Base-by-base conservation (phyloP, 2,113 vertebrate species). In the Centropristis striata region DNA sequence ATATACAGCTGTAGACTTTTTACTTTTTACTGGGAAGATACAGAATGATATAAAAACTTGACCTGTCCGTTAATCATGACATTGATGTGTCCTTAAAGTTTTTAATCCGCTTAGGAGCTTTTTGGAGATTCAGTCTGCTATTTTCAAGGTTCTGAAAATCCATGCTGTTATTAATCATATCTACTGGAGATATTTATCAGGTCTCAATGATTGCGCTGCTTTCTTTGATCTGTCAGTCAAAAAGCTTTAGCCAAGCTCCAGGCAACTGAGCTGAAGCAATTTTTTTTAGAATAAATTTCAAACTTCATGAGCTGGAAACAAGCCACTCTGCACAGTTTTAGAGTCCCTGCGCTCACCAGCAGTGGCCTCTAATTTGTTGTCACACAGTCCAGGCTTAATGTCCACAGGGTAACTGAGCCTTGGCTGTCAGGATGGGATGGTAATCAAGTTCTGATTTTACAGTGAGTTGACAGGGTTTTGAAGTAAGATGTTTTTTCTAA, bases 401-500 rank as follows among this genome's bases (percentile, higher is more conserved):
- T 72, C 54, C 13, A 27, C 14, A 15, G 1, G 9, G 25, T 23
- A 64, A 42, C 16, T 0, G 13, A 63, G 41, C 28, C 47, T 54
- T 14, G 23, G 41, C 37, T 61, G 36, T 57, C 20, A 41, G 14
- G 20, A 23, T 12, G 49, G 36, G 49, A 68, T 23, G 37, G 15
- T 44, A 80, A 71, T 59, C 27, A 68, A 65, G 55, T 1, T 11
- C 25, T 6, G 57, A 55, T 53, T 80, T 44, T 55, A 55, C 47
- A 51, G 60, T 21, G 57, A 42, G 8, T 8, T 49, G 47, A 73
- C 44, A 51, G 50, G 47, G 68, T 83, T 86, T 87, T 88, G 65
- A 81, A 84, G 72, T 65, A 49, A 16, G 46, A 65, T 12, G 78
- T 49, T 47, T 71, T 77, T n/a, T n/a, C n/a, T 78, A 81, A 49